Base-by-base conservation (phyloP, 2,888 invertebrate genomes). In the Resseliella maxima region DNA sequence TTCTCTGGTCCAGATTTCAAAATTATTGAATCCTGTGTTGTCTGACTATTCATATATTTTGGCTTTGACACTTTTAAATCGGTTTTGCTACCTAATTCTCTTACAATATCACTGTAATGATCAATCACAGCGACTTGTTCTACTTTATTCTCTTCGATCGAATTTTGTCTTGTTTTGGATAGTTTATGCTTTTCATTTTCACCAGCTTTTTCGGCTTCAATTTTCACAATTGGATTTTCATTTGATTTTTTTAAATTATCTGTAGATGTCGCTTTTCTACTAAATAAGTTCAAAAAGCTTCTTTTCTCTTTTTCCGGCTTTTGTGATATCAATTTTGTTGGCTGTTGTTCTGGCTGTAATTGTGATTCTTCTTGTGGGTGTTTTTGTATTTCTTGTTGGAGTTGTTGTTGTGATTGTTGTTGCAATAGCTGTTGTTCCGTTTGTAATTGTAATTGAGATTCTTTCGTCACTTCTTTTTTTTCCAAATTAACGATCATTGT, bases 51-150 rank as follows among this genome's bases (percentile, higher is more conserved):
- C 35, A 94, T 91, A 88, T 94, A 94, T 64, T 94, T 90, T 0
- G 92, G 92, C 18, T 92, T 91, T n/a, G 86, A 85, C 41, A 87
- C 46, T 64, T 89, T 90, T 86, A 89, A 90, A 85, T 91, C 89
- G 10, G 92, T 89, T 89, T 91, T 92, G 87, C 92, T 92, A 21
- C 95, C 94, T 88, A 94, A 94, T 89, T 94, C 95, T 88, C 93
- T 94, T 0, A 96, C 95, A 88, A 96, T 94, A 89, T 94, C 96
- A 27, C 95, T 95, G 89, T 96, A 96, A 89, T 96, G 95, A 91
- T 95, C 95, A 24, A 95, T 94, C 0, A 95, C 94, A 10, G 72
- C 72, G 31, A 72, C 72, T 72, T 72, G 72, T 31, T 72, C 72
- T 0, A 94, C 94, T 89, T 92, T 93, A 0, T 94, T 93, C 90